Evolutionary conservation across 2,113 vertebrate genomes (phyloP), one percentile per base, ranked within the genome.

Genomic region (Cyprinus carpio): DNA sequence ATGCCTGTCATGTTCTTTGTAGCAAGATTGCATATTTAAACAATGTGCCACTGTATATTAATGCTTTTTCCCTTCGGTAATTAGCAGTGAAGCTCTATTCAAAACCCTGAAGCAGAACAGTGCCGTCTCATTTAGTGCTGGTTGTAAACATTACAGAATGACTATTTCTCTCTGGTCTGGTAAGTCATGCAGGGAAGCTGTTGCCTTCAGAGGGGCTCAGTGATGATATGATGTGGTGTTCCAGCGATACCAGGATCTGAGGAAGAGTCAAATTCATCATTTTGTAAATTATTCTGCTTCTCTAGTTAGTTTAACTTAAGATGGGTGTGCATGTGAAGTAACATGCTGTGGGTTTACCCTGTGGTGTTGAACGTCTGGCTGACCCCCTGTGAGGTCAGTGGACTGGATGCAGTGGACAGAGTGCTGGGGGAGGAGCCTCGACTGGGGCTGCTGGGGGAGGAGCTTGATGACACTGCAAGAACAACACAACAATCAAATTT

Each of bases 161-260:
- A 37, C 1, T 37, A 31, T 31, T 31, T n/a, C 16, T 67, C n/a
- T 51, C 16, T 78, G 2, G 5, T 67, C 6, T 65, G 79, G 40
- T 31, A 3, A 65, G 62, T 67, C 29, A 11, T 67, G 79, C 23
- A 67, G 40, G 7, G 9, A 49, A 20, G 40, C 9, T 12, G 60
- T 27, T 81, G 62, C 18, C 25, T 77, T 31, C 16, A 25, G 58
- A 20, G 5, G 58, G 20, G 79, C 25, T 93, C 89, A 95, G 90
- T 94, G 94, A 78, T 93, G 94, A 84, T 94, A 95, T 0, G 90
- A 46, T 0, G 92, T 29, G 1, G 85, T 81, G 78, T 92, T 94
- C 94, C 94, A 95, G 18, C 94, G 94, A 84, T 94, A 93, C 94
- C 94, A 95, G 18, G 93, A 84, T 75, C 94, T 95, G 87, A 56